A percentile compares a stretch with the other conserved stretches of the same genome.
These are phyloP conservation scores for Mycogona germanica DNA, from an alignment of 2,888 invertebrate genomes.

Conservation along the genomic window DNA sequence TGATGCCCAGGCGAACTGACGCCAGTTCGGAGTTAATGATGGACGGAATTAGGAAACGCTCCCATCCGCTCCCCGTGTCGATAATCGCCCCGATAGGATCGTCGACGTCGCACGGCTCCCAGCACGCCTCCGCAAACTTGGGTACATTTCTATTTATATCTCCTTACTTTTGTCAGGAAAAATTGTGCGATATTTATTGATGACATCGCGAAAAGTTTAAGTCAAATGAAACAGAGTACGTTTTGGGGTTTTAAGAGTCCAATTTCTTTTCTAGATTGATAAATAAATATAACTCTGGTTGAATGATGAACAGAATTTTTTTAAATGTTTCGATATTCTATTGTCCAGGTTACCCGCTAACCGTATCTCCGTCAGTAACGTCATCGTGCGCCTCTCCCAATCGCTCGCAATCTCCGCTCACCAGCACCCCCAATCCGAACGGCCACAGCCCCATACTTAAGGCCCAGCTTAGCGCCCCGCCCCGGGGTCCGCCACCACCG, in stretches of 20 bases:
- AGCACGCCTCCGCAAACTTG: no score
- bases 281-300: no score
- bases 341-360: background rate
- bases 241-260: no score
- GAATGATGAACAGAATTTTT: no score
- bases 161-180: no score
- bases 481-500: conserved; percentile 26
- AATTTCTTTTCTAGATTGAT: no score
- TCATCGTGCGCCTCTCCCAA: conserved; percentile 8
- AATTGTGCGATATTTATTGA: no score
- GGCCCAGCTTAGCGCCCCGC: conserved; percentile 64
- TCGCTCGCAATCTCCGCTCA: conserved; percentile 12
- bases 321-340: no score
- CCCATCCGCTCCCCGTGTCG: conserved; percentile 27
- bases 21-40: conserved; percentile 25
- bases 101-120: background rate
- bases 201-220: no score
- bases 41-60: conserved; percentile 27
- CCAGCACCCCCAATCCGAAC: conserved; percentile 18
- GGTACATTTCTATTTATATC: no score
- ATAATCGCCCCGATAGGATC: conserved; percentile 14
- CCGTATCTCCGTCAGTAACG: background rate
- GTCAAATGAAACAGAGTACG: no score
- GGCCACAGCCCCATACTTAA: conserved; percentile 52
- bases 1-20: conserved; percentile 13